Base-by-base conservation (phyloP, 2,113 vertebrate species). In the Lates calcarifer region DNA sequence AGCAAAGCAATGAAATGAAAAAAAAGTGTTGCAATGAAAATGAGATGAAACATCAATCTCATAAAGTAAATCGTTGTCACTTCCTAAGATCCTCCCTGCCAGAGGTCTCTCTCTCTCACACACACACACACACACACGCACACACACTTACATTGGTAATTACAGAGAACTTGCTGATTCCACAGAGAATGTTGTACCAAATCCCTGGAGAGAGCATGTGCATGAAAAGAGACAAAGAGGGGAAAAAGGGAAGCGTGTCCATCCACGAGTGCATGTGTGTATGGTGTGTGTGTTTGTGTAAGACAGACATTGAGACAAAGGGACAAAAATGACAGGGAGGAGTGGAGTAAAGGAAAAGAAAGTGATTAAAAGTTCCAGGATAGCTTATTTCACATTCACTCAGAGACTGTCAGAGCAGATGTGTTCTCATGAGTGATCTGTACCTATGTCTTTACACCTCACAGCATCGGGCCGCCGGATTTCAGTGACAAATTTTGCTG, bases 151-250 rank as follows among this genome's bases (percentile, higher is more conserved):
- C 98, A 81, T 99, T 99, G 93, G 97, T 99, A 93, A 99, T 99
- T 83, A 99, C 98, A 55, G 98, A 97, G 91, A 99, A 97, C 90
- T 99, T 99, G 93, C 98, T 98, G 81, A 99, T 98, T 71, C 97
- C 94, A 75, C 95, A 97, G 83, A 99, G 95, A 94, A 99, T 98
- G 93, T 99, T 95, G 94, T 96, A 98, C 98, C 98, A 99, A 94
- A 99, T 98, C 81, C 98, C 98, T 99, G 95, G 45, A 92, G 79
- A 87, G 14, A 53, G 88, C 78, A 81, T 67, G 82, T 18, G 37
- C 69, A 83, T 68, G 76, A 74, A 83, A 86, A 77, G 18, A 87
- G 53, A 85, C 26, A 77, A 65, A 86, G 9, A 49, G 47, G 43
- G 22, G n/a, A 49, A 20, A 41, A 41, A 87, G 35, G 62, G n/a